Evolutionary conservation across 2,797 vertebrate genomes (phyloP).

Genomic region (Neoniphon sammara): DNA sequence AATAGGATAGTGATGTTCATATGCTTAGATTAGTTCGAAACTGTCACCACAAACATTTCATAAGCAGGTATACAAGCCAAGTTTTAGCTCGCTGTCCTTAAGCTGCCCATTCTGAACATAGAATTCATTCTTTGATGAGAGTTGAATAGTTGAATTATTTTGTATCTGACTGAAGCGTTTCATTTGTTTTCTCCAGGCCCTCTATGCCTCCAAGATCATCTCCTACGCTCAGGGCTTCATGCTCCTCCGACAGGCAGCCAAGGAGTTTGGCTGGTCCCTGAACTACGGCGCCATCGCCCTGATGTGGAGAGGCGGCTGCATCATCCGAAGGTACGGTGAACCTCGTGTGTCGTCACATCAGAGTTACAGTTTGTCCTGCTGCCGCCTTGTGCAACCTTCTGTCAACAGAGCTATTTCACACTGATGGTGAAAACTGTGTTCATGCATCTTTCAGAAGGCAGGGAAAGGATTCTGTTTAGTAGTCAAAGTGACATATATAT

Average conservation of each 20-base stretch:
- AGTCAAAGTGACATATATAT: no score
- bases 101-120: background rate
- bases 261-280: constrained; percentile 93
- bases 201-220: constrained; percentile 98
- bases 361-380: constrained; percentile 26
- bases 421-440: constrained; percentile 55
- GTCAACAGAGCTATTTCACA: constrained; percentile 49
- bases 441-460: background rate
- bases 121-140: no score
- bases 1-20: no score
- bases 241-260: constrained; percentile 93
- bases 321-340: constrained; percentile 91
- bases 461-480: background rate
- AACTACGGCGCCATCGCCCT: constrained; percentile 97
- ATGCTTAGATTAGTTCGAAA: no score
- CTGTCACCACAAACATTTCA: background rate
- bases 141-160: background rate
- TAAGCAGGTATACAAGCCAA: background rate
- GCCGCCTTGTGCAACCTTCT: constrained; percentile 45
- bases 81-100: background rate
- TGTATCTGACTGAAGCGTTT: background rate
- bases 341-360: background rate
- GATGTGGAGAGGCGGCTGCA: constrained; percentile 99
- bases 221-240: constrained; percentile 98
- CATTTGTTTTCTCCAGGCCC: constrained; percentile 82